Evolutionary conservation across 2,888 invertebrate genomes (phyloP), one percentile per base, ranked within the genome.

Genomic region (Phortica okadai): DNA sequence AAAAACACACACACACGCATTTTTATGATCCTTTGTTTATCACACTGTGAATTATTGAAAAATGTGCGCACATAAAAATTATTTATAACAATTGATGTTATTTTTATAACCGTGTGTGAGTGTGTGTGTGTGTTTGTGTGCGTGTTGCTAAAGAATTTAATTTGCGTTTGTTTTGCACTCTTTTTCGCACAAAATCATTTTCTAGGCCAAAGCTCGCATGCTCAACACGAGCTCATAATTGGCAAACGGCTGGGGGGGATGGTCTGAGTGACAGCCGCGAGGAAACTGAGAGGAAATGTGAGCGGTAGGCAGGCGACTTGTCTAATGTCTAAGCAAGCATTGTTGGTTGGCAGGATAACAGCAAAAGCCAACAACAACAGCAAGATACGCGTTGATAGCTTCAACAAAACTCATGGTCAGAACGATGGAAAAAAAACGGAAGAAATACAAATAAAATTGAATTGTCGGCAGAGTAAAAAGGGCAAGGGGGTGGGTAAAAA

Each of bases 171-270:
- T 41, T 58, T 75, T 42, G 58, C 58, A 21, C 25, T 70, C n/a
- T 69, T 59, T 64, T 45, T 69, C 45, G 54, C 50, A 72, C 14
- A 72, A 72, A 56, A 72, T 72, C n/a, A 54, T 72, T 88, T 85
- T 85, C 88, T 85, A 85, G 85, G 88, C 85, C 85, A 85, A 85
- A 85, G 85, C 85, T 85, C 85, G 79, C 25, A 33, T 16, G 56
- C 54, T 78, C 80, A 82, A 79, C 67, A 77, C 77, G 81, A 54
- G 76, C 77, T 73, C 73, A 74, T 72, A 72, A 72, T 56, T 72
- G 74, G 16, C 54, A 44, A 3, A 21, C 42, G 59, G 45, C 76
- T 77, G 75, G 76, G 79, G n/a, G 41, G 79, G 79, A 78, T 78
- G 81, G 79, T 76, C 83, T 42, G 66, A 41, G 42, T 42, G 66